Conservation (phyloP, 2,888 invertebrate species). For the Xanthorhoe spadicearia region DNA sequence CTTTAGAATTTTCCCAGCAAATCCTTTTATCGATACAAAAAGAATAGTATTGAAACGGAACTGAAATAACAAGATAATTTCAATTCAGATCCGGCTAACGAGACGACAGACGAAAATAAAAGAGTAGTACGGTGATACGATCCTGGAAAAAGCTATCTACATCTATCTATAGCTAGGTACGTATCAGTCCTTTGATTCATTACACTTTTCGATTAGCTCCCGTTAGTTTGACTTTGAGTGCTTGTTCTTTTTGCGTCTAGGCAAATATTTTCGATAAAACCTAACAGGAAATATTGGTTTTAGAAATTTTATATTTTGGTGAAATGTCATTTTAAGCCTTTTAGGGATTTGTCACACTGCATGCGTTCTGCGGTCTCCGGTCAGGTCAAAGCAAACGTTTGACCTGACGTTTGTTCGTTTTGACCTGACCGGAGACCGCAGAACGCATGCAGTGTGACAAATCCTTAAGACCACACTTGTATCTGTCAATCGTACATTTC, state of each 20-base stretch:
- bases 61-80: conserved; percentile 72
- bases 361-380: no score
- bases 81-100: conserved; percentile 71
- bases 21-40: conserved; percentile 31
- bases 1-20: not conserved
- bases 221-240: conserved; percentile 57
- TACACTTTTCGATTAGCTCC: conserved; percentile 80
- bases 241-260: conserved; percentile 49
- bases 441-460: no score
- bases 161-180: conserved; percentile 39
- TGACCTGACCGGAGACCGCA: no score
- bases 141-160: conserved; percentile 23
- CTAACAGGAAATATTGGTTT: not conserved
- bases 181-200: conserved; percentile 82
- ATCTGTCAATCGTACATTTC: not conserved
- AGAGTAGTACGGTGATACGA: conserved; percentile 38
- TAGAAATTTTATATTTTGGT: not conserved
- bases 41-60: conserved; percentile 44
- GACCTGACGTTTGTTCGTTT: no score
- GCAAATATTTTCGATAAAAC: conserved; percentile 29
- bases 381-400: no score
- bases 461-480: not conserved
- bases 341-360: no score
- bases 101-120: conserved; percentile 68
- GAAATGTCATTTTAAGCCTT: not conserved